Conservation (phyloP, 1,140 invertebrate species). For the Cryptotermes secundus region DNA sequence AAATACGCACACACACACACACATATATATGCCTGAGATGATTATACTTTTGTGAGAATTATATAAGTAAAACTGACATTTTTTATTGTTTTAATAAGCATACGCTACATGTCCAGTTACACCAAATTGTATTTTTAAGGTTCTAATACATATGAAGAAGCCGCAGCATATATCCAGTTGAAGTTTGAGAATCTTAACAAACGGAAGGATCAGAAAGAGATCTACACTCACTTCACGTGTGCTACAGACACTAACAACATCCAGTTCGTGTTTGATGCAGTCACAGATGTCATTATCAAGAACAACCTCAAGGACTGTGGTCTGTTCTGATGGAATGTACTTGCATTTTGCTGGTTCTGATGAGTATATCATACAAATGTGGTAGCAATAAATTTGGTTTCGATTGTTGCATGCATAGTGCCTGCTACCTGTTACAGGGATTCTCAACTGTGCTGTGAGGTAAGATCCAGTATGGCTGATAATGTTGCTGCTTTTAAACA, state of each 20-base stretch:
- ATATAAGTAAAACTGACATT: neutral
- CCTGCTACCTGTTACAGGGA: neutral
- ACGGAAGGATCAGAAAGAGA: conserved; percentile 83
- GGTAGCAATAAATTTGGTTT: neutral
- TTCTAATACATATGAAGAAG: conserved; percentile 82
- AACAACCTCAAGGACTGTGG: conserved; percentile 93
- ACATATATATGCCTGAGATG: too few relatives aligned
- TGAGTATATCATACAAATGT: neutral
- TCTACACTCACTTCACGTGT: conserved; percentile 91
- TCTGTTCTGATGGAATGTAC: conserved; percentile 57
- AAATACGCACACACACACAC: too few relatives aligned
- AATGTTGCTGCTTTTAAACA: too few relatives aligned
- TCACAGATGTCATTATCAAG: conserved; percentile 91
- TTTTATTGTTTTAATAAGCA: too few relatives aligned
- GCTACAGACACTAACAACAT: conserved; percentile 91
- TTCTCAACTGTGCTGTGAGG: too few relatives aligned
- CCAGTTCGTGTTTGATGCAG: conserved; percentile 89
- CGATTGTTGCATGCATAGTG: neutral
- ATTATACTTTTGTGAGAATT: too few relatives aligned
- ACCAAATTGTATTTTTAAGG: conserved; percentile 55
- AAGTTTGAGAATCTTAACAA: conserved; percentile 89
- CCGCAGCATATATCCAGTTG: conserved; percentile 82
- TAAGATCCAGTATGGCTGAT: too few relatives aligned
- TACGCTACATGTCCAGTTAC: too few relatives aligned
- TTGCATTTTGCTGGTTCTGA: conserved; percentile 9